phyloP scores from a whole-genome alignment of 2,888 invertebrate genomes.

The Cloeon dipterum region DNA sequence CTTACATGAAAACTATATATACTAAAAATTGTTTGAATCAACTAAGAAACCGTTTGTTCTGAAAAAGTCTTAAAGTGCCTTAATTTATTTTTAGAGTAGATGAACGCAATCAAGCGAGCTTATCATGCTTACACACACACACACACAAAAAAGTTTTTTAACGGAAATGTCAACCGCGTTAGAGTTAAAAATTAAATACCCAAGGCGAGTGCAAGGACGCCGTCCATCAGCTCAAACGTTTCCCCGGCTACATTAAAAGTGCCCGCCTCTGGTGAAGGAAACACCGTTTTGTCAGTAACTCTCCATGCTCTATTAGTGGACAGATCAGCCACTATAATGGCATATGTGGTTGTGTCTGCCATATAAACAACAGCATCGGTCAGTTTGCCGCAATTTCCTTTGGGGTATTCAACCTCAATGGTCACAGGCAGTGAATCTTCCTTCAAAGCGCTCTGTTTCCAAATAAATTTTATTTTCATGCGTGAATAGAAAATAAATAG shows the following conservation, averaged over 20 bases:
- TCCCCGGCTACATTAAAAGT: constrained; percentile 46
- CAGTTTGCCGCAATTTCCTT: background rate
- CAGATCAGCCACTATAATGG: constrained; percentile 38
- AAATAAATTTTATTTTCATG: no score
- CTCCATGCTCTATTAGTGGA: constrained; percentile 57
- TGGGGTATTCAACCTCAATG: background rate
- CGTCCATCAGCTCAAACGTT: constrained; percentile 47
- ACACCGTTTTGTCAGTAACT: constrained; percentile 59
- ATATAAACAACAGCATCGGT: constrained; percentile 38
- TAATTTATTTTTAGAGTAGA: no score
- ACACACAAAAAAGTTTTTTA: no score
- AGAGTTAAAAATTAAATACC: background rate
- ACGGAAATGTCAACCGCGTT: background rate
- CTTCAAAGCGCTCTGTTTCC: background rate
- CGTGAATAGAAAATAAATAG: no score
- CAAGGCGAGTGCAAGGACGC: constrained; percentile 42
- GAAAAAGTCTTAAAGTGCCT: no score
- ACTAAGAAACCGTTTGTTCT: no score
- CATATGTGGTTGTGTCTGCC: constrained; percentile 57
- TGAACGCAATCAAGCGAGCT: no score
- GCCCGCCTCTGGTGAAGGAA: constrained; percentile 58
- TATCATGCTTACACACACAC: no score
- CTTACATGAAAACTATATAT: no score
- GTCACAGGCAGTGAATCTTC: background rate
- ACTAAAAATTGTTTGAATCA: no score